phyloP scores from a whole-genome alignment of 1,140 invertebrate species.

The Bradysia coprophila region DNA sequence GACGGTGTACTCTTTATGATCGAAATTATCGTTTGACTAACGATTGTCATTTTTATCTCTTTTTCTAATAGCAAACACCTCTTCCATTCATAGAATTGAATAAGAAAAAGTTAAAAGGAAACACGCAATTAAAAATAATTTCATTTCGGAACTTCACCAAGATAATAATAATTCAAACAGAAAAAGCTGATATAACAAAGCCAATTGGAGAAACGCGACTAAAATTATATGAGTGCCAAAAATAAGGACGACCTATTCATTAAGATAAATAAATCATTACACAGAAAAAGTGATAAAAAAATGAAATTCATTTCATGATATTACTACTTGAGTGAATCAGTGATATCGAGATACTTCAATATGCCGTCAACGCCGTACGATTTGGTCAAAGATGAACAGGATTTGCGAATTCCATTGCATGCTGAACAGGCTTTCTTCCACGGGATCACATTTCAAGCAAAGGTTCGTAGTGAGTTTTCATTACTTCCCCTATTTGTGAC shows the following conservation, averaged over 20 bases:
- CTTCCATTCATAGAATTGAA: too few relatives aligned
- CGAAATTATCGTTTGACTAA: too few relatives aligned
- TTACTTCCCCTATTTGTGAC: neutral
- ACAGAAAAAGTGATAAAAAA: conserved; percentile 16
- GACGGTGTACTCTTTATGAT: too few relatives aligned
- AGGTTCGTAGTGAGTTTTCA: conserved; percentile 43
- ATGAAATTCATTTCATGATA: conserved; percentile 26
- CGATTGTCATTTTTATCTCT: too few relatives aligned
- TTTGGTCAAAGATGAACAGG: conserved; percentile 85
- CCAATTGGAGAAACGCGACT: too few relatives aligned
- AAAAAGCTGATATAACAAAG: too few relatives aligned
- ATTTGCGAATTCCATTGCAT: conserved; percentile 82
- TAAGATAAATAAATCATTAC: neutral
- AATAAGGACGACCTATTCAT: neutral
- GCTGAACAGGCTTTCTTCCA: conserved; percentile 92
- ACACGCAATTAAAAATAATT: too few relatives aligned
- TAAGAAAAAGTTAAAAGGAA: too few relatives aligned
- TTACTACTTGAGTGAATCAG: conserved; percentile 25
- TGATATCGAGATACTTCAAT: conserved; percentile 27
- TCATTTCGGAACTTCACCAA: too few relatives aligned
- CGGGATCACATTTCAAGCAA: conserved; percentile 91
- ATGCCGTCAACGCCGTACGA: conserved; percentile 86
- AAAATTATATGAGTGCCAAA: conserved; percentile 2
- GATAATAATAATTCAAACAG: too few relatives aligned
- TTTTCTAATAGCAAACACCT: too few relatives aligned